phyloP scores from a whole-genome alignment of 1,140 invertebrate genomes.

The Agrypnia vestita region DNA sequence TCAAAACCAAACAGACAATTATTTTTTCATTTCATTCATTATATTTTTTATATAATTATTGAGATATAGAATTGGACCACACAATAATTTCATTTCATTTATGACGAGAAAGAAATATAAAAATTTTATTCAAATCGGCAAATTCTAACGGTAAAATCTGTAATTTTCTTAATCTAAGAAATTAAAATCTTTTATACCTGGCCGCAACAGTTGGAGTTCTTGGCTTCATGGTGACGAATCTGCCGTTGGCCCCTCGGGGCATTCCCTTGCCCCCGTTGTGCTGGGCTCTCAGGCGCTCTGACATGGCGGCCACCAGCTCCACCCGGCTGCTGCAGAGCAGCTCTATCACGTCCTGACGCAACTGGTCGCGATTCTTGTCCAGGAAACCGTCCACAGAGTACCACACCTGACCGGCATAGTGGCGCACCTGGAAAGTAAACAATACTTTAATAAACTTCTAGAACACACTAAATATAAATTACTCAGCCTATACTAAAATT shows the following conservation, averaged over 20 bases:
- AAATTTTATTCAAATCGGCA: too few species aligned
- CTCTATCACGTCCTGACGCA: slow-evolving; percentile 90
- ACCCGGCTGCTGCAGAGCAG: slow-evolving; percentile 89
- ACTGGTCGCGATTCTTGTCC: slow-evolving; percentile 96
- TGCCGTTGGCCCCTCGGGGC: slow-evolving; percentile 86
- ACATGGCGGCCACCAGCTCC: slow-evolving; percentile 78
- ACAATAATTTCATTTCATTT: too few species aligned
- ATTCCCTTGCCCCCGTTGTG: slow-evolving; percentile 78
- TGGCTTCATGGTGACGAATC: slow-evolving; percentile 97
- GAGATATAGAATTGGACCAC: too few species aligned
- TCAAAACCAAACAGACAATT: too few species aligned
- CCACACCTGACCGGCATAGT: slow-evolving; percentile 97
- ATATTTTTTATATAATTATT: too few species aligned
- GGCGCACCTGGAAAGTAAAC: slow-evolving; percentile 77
- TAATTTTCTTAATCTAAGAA: background rate
- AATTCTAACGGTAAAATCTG: background rate
- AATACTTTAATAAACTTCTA: too few species aligned
- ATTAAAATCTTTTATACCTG: slow-evolving; percentile 64
- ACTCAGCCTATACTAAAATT: too few species aligned
- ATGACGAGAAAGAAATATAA: too few species aligned
- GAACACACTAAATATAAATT: too few species aligned
- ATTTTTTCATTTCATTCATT: too few species aligned
- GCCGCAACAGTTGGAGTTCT: slow-evolving; percentile 95
- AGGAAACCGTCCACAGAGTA: slow-evolving; percentile 97
- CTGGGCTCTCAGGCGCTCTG: slow-evolving; percentile 76